phyloP scores from a whole-genome alignment of 2,113 vertebrate species.

The Lipophrys pholis region DNA sequence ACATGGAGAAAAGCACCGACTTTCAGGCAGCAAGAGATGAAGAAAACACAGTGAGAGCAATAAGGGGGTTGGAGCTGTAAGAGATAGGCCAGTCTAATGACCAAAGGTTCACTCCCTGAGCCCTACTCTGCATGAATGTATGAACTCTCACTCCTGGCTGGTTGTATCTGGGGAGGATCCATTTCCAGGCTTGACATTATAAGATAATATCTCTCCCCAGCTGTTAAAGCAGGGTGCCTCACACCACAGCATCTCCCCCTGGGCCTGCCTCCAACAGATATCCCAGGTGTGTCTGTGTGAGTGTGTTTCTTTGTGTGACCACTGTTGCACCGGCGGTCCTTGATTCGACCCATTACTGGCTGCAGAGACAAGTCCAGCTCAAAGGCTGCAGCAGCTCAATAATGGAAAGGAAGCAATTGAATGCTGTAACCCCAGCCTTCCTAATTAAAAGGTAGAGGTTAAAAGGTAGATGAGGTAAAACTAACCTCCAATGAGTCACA shows the following conservation, averaged over 20 bases:
- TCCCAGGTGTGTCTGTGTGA: constrained; percentile 39
- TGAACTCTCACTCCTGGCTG: constrained; percentile 65
- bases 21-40: background rate
- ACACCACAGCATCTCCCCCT: constrained; percentile 68
- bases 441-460: constrained; percentile 72
- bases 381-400: constrained; percentile 59
- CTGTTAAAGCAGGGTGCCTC: constrained; percentile 81
- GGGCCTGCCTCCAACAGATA: constrained; percentile 56
- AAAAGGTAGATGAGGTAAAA: constrained; percentile 74
- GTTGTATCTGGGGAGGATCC: constrained; percentile 78
- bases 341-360: constrained; percentile 66
- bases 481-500: constrained; percentile 76
- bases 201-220: constrained; percentile 79
- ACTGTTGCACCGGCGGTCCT: constrained; percentile 40
- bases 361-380: constrained; percentile 68
- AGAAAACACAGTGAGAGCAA: constrained; percentile 9
- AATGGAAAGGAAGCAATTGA: constrained; percentile 63
- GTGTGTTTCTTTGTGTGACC: constrained; percentile 3
- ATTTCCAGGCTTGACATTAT: constrained; percentile 75
- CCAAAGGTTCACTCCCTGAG: constrained; percentile 52
- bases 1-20: background rate
- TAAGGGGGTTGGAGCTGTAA: constrained; percentile 32
- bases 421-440: constrained; percentile 62
- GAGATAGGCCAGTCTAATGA: constrained; percentile 53
- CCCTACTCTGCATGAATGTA: constrained; percentile 47